phyloP scores from a whole-genome alignment of 2,888 invertebrate species.

The Flexamia atlantica region DNA sequence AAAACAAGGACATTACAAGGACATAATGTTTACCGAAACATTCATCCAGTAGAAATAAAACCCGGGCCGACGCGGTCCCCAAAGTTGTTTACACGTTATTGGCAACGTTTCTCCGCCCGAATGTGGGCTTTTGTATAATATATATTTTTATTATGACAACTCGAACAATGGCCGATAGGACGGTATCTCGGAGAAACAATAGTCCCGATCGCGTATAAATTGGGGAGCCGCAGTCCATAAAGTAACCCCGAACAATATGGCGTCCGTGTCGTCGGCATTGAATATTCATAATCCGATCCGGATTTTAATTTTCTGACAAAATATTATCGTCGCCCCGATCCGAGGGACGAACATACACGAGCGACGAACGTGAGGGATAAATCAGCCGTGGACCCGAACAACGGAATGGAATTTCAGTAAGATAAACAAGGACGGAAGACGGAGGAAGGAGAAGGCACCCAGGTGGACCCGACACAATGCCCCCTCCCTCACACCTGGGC shows the following conservation, averaged over 20 bases:
- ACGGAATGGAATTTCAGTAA: constrained; percentile 63
- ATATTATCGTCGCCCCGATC: constrained; percentile 56
- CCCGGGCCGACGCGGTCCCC: not conserved
- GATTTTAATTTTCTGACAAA: constrained; percentile 63
- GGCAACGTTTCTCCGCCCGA: constrained; percentile 42
- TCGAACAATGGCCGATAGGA: constrained; percentile 45
- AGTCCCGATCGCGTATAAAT: constrained; percentile 54
- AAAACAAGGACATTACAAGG: constrained; percentile 35
- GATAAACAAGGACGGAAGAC: constrained; percentile 61
- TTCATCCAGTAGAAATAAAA: constrained; percentile 22
- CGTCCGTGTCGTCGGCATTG: constrained; percentile 17
- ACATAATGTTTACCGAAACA: constrained; percentile 19
- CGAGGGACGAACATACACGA: constrained; percentile 18
- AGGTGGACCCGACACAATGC: constrained; percentile 43
- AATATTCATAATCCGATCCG: constrained; percentile 47
- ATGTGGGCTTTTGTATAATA: constrained; percentile 55
- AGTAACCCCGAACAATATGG: constrained; percentile 43
- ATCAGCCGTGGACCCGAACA: constrained; percentile 38
- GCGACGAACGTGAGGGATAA: constrained; percentile 53
- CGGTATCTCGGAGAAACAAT: constrained; percentile 52
- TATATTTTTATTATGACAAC: constrained; percentile 54
- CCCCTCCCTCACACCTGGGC: constrained; percentile 54
- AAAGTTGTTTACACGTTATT: constrained; percentile 53
- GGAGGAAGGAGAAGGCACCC: not conserved
- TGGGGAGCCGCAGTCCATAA: constrained; percentile 55